phyloP scores from a whole-genome alignment of 2,797 vertebrate genomes.

The Falco naumanni region DNA sequence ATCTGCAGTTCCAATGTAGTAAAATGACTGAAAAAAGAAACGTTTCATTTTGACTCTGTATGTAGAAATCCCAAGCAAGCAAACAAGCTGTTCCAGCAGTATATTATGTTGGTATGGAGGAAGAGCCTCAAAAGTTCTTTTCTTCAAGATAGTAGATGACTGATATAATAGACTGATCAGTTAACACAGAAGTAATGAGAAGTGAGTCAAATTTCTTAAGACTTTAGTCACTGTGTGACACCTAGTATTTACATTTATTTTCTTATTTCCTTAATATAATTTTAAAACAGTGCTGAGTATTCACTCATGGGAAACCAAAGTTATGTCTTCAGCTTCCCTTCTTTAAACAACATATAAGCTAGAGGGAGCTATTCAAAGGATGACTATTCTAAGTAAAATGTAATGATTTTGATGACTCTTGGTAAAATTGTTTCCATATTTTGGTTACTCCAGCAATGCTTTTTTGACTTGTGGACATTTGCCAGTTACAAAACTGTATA shows the following conservation, averaged over 20 bases:
- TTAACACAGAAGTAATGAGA: neutral
- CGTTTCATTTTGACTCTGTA: neutral
- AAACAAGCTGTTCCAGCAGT: neutral
- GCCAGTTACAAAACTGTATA: neutral
- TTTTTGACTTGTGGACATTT: neutral
- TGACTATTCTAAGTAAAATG: neutral
- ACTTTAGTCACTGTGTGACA: neutral
- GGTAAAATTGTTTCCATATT: neutral
- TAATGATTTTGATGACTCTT: neutral
- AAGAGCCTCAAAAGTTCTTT: neutral
- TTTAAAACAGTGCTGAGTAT: neutral
- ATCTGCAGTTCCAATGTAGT: neutral
- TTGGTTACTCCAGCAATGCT: neutral
- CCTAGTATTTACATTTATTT: neutral
- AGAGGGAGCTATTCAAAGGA: neutral
- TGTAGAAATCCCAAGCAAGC: neutral
- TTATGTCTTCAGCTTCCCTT: neutral
- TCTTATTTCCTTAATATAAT: neutral
- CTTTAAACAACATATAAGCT: neutral
- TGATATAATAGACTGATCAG: neutral
- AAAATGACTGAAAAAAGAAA: neutral
- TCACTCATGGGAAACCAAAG: neutral
- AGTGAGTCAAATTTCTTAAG: neutral
- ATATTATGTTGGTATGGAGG: neutral
- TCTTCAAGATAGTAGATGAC: neutral